Conservation (phyloP, 2,888 invertebrate genomes). For the Teleiodes luculella region DNA sequence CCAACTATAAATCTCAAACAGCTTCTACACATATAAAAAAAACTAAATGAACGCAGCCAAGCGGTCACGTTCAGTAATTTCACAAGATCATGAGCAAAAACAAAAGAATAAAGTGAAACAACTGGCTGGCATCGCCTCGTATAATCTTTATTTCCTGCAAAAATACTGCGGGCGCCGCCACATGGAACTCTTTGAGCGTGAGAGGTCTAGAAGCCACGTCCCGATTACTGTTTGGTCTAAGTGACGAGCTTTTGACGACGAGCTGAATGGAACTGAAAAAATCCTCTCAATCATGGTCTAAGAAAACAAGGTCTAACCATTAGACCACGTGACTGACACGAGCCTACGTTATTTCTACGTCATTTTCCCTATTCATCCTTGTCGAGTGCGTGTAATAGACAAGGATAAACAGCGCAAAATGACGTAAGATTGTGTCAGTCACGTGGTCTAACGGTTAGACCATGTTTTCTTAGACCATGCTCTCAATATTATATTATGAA, state of each 20-base stretch:
- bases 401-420: too few species aligned
- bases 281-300: too few species aligned
- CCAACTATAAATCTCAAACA: not conserved
- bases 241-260: constrained; percentile 8
- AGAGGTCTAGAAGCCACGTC: constrained; percentile 39
- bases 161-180: constrained; percentile 38
- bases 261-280: not conserved
- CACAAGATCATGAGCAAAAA: constrained; percentile 4
- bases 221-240: constrained; percentile 28
- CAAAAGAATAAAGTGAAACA: not conserved
- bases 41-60: not conserved
- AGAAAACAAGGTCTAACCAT: too few species aligned
- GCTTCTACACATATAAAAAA: not conserved
- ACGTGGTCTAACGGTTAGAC: too few species aligned
- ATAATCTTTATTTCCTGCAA: constrained; percentile 46
- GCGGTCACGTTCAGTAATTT: not conserved
- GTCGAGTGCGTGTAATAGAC: too few species aligned
- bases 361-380: too few species aligned
- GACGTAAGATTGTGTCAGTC: too few species aligned
- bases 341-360: too few species aligned
- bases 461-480: too few species aligned
- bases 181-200: constrained; percentile 38
- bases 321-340: too few species aligned
- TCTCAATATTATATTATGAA: too few species aligned
- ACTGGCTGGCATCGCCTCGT: constrained; percentile 23